Evolutionary conservation across 2,888 invertebrate genomes (phyloP).

Genomic region (Masnerella sp.): DNA sequence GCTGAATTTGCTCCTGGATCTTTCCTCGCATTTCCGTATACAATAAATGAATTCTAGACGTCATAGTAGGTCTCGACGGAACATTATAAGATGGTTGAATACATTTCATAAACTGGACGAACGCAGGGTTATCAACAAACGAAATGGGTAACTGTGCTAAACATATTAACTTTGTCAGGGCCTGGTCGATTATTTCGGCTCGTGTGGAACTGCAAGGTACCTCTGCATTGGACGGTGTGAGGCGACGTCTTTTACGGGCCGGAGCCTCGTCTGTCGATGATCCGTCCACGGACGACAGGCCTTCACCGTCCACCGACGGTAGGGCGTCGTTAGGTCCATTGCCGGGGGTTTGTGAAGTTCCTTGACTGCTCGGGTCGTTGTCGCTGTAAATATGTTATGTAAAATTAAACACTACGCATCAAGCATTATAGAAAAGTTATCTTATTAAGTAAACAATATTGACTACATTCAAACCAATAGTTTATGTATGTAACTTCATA

Average conservation of each 20-base stretch:
- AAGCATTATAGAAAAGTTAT: too few species aligned
- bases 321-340: not conserved
- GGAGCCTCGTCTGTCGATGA: too few species aligned
- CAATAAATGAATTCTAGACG: not conserved
- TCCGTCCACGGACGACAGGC: too few species aligned
- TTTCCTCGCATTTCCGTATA: not conserved
- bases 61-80: not conserved
- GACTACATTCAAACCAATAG: too few species aligned
- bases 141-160: not conserved
- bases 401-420: too few species aligned
- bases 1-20: not conserved
- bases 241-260: too few species aligned
- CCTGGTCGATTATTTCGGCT: not conserved
- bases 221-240: too few species aligned
- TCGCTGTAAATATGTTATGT: not conserved
- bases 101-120: not conserved
- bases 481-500: too few species aligned
- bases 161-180: not conserved
- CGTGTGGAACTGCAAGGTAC: not conserved
- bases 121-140: not conserved
- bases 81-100: not conserved
- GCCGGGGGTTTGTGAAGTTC: too few species aligned
- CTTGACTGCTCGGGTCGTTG: not conserved
- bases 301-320: too few species aligned
- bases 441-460: too few species aligned